Base-by-base conservation (phyloP, 2,797 vertebrate genomes). In the Micromesistius poutassou region DNA sequence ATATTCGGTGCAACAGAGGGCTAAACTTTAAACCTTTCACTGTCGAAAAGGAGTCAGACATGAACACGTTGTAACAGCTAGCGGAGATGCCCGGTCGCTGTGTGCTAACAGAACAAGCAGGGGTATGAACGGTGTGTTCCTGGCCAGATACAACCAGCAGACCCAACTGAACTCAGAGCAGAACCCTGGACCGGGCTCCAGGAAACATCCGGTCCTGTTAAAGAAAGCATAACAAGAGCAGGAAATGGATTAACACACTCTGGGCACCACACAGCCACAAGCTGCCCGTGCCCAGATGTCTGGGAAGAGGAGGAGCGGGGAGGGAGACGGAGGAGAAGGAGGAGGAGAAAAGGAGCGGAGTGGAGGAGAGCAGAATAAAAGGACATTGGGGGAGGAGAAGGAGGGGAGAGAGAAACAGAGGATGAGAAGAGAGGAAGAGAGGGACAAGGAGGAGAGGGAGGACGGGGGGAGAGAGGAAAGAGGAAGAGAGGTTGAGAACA, bases 211-310 rank as follows among this genome's bases (percentile, higher is more conserved):
- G 55, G 55, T 4, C 55, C n/a, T n/a, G 22, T 19, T 62, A n/a
- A n/a, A n/a, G 55, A n/a, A 62, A 62, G n/a, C 55, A 62, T 25
- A 62, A 30, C 25, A 62, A n/a, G 55, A 25, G 55, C 55, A 62
- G 55, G 55, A 62, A 62, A 62, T 25, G 55, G 55, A 62, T 62
- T n/a, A 62, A 62, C 55, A 62, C 55, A 62, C 55, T 62, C 55
- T 62, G 55, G n/a, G 55, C 55, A 25, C 22, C 46, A 55, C 46
- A 19, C 46, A 55, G 46, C 19, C 55, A 62, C 55, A 10, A n/a
- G 55, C 55, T 62, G 55, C 55, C 16, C 46, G 46, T 19, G 19
- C 46, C 55, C 55, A 25, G 55, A 62, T 62, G 55, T 62, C 55
- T 30, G 68, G 68, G 30, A 14, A 30, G 30, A 31, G 68, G 30